phyloP scores from a whole-genome alignment of 2,888 invertebrate genomes.

The Orchestes rusci region DNA sequence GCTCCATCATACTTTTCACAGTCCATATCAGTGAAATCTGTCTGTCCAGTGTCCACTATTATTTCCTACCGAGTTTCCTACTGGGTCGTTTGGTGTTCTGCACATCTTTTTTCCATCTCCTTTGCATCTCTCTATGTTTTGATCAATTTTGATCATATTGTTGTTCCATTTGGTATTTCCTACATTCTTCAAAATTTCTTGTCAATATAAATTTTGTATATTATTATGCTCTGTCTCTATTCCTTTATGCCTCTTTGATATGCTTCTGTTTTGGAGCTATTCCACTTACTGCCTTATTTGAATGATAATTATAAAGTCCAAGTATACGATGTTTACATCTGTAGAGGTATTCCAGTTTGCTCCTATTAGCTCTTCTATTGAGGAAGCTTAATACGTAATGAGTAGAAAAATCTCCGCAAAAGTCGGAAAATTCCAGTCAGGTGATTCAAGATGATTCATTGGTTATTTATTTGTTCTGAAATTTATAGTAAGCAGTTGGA shows the following conservation, averaged over 20 bases:
- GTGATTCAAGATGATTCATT: too few relatives aligned
- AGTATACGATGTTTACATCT: not conserved
- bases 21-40: not conserved
- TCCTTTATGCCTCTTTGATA: not conserved
- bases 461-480: too few relatives aligned
- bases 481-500: too few relatives aligned
- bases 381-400: too few relatives aligned
- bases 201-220: not conserved
- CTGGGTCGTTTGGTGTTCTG: not conserved
- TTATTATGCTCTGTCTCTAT: not conserved
- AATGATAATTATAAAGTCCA: not conserved
- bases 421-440: too few relatives aligned
- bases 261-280: not conserved
- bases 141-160: not conserved
- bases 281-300: not conserved
- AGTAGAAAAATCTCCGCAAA: too few relatives aligned
- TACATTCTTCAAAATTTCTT: not conserved
- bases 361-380: too few relatives aligned
- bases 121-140: not conserved
- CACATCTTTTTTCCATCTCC: slow-evolving; percentile 1
- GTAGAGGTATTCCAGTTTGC: slow-evolving; percentile 1
- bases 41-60: not conserved
- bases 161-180: not conserved
- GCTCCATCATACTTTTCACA: not conserved
- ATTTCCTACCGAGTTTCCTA: too few relatives aligned